Base-by-base conservation (phyloP, 2,888 invertebrate species). In the Toxonevra muliebris region DNA sequence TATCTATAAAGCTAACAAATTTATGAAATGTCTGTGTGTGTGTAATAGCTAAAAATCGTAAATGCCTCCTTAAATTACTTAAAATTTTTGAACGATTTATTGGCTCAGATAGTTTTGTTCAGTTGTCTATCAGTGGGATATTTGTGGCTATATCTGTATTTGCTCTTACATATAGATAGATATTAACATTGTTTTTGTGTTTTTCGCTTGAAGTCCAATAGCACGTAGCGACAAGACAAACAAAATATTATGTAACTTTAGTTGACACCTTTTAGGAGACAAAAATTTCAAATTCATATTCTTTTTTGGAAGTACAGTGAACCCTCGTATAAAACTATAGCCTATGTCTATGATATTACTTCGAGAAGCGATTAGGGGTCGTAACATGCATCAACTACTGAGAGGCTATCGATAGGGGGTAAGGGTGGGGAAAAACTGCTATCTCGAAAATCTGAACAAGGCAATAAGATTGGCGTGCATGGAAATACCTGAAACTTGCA, bases 81-180 rank as follows among this genome's bases (percentile, higher is more conserved):
- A 30, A 2, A 30, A 30, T 57, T 54, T 73, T 72, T 68, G 70
- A 71, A 66, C 71, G 71, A 73, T 73, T 73, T 73, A 71, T 71
- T 65, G 69, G 65, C 66, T 65, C 69, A 65, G 72, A 73, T 73
- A 69, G 30, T 30, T 30, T 30, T 7, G 2, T 4, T 30, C 30
- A 30, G 30, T 30, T 2, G 30, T 30, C 30, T 30, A 30, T 30
- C 30, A 30, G 30, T 30, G 30, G 30, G 30, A 30, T 30, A 30
- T 30, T 30, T 30, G 30, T 30, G 2, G 30, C 30, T 30, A 30
- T 30, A 30, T n/a, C n/a, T n/a, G n/a, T n/a, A n/a, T n/a, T n/a
- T n/a, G n/a, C n/a, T n/a, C 30, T 2, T 30, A 30, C 30, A 30
- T 30, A 30, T 7, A 30, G 7, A 30, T 30, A 7, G 3, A 30